Conservation (phyloP, 2,888 invertebrate species). For the Melitaea athalia region DNA sequence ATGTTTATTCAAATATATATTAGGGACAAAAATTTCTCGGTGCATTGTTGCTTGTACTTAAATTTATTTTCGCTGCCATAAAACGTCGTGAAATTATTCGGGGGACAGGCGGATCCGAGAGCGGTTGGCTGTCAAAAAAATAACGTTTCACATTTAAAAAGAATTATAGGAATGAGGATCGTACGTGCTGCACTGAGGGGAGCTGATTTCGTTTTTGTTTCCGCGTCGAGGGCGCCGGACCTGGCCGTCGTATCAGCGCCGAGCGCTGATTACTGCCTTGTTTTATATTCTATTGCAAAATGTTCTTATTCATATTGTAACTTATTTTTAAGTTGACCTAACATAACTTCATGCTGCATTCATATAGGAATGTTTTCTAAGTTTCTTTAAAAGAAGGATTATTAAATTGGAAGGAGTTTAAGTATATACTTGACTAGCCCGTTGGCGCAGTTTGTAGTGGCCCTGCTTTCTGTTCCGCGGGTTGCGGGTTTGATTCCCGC, state of each 20-base stretch:
- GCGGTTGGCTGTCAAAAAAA: conserved; percentile 72
- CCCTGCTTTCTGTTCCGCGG: too few relatives aligned
- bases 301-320: too few relatives aligned
- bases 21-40: background rate
- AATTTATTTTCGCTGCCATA: conserved; percentile 43
- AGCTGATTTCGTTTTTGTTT: conserved; percentile 38
- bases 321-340: too few relatives aligned
- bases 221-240: conserved; percentile 17
- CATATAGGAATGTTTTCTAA: too few relatives aligned
- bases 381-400: too few relatives aligned
- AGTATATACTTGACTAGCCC: too few relatives aligned
- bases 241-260: conserved; percentile 20
- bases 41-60: conserved; percentile 10
- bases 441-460: too few relatives aligned
- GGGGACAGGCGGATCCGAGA: conserved; percentile 50
- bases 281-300: background rate
- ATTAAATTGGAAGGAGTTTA: too few relatives aligned
- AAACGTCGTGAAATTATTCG: conserved; percentile 57
- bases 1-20: too few relatives aligned
- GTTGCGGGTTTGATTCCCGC: too few relatives aligned
- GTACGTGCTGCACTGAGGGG: conserved; percentile 56
- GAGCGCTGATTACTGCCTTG: conserved; percentile 21
- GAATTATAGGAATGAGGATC: conserved; percentile 67
- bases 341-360: too few relatives aligned
- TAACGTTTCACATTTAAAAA: conserved; percentile 74